phyloP scores from a whole-genome alignment of 1,140 invertebrate species.

The Samia ricini region DNA sequence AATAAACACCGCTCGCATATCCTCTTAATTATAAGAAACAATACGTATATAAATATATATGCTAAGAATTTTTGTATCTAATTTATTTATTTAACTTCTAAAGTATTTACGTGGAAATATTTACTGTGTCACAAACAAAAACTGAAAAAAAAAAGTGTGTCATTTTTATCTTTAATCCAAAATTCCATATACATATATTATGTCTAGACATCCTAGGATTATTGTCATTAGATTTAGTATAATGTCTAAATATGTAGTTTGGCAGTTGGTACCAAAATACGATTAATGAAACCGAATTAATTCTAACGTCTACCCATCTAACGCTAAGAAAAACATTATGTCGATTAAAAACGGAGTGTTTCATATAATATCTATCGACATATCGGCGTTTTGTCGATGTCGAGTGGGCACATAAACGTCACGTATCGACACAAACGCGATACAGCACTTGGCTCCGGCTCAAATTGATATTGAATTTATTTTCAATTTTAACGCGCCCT shows the following conservation, averaged over 20 bases:
- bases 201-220: too few relatives aligned
- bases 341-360: neutral
- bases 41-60: neutral
- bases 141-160: too few relatives aligned
- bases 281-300: constrained; percentile 8
- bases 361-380: neutral
- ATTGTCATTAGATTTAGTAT: neutral
- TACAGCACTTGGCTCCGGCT: constrained; percentile 68
- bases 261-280: constrained; percentile 2
- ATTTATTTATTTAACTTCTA: neutral
- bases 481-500: constrained; percentile 76
- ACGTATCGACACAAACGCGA: constrained; percentile 61
- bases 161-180: too few relatives aligned
- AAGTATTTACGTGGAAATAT: neutral
- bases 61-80: neutral
- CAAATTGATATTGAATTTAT: constrained; percentile 78
- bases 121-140: too few relatives aligned
- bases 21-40: too few relatives aligned
- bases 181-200: too few relatives aligned
- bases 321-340: neutral
- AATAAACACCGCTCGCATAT: too few relatives aligned
- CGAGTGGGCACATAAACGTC: constrained; percentile 61
- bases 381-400: constrained; percentile 31
- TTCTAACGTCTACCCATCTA: neutral
- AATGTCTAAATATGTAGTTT: constrained; percentile 3